Conservation (phyloP, 2,113 vertebrate genomes). For the Dipodomys spectabilis region DNA sequence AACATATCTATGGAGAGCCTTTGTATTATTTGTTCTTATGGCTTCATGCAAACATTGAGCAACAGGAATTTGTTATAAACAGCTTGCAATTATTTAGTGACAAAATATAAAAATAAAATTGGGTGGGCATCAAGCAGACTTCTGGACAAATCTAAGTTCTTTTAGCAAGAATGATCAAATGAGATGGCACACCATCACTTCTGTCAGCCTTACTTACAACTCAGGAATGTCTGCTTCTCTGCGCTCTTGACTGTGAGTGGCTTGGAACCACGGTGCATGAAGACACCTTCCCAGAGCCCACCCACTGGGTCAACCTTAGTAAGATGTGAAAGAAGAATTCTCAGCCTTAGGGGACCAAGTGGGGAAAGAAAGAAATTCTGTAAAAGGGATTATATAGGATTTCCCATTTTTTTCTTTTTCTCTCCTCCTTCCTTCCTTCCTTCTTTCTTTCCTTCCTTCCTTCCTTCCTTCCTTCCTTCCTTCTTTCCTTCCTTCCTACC, state of each 20-base stretch:
- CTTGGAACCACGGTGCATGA: background rate
- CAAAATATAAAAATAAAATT: slow-evolving; percentile 66
- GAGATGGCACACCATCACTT: background rate
- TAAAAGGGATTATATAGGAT: background rate
- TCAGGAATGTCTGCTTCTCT: background rate
- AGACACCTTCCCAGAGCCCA: background rate
- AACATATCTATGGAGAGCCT: slow-evolving; percentile 58
- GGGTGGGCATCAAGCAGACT: slow-evolving; percentile 56
- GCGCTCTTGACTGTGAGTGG: background rate
- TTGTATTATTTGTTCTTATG: slow-evolving; percentile 58
- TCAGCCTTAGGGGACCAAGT: background rate
- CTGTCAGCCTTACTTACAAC: background rate
- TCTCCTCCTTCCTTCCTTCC: background rate
- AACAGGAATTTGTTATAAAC: slow-evolving; percentile 70
- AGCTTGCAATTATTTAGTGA: slow-evolving; percentile 72
- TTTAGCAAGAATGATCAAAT: background rate
- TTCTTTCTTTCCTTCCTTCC: no score
- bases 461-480: no score
- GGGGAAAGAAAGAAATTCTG: background rate
- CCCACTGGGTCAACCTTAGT: background rate
- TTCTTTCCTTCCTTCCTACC: background rate
- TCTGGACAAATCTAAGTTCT: slow-evolving; percentile 42
- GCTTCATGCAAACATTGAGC: slow-evolving; percentile 71
- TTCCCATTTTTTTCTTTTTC: background rate
- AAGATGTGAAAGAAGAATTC: slow-evolving; percentile 13